Evolutionary conservation across 2,797 vertebrate genomes (phyloP), one percentile per base, ranked within the genome.

Genomic region (Hoplostethus mediterraneus): DNA sequence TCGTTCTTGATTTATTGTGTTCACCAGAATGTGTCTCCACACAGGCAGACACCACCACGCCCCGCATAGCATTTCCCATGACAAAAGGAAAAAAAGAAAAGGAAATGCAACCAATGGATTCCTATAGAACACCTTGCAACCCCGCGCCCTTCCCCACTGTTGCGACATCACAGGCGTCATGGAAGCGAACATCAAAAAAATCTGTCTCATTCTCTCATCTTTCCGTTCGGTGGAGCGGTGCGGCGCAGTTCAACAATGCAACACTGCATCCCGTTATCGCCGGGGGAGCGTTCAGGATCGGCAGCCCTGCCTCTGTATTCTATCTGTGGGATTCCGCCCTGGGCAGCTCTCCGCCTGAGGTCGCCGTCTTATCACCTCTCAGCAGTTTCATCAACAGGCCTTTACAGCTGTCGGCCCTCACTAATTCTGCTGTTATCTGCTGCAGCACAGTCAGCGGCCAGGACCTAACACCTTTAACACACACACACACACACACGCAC

Each of bases 351-450:
- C 38, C 28, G 38, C 67, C 57, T 63, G 69, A 71, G 84, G 80
- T 84, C 70, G 64, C 16, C 38, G 71, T 71, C 66, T 86, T 82
- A 85, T 89, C 87, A 67, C 78, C 68, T 67, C 71, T 48, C 16
- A 4, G 56, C 76, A 31, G 70, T 84, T 86, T 82, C 70, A 80
- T 85, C 82, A 74, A 17, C 54, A 28, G 55, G 63, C 49, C 52
- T 48, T 67, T 70, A 67, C 74, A 71, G 78, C 72, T 61, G 77
- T 81, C 60, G 54, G 63, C 71, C 54, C 63, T 67, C 63, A 33
- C 69, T 76, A 73, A 77, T 73, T 75, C 77, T 68, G 51, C 75
- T 8, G 60, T 78, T 88, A 89, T 90, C 89, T 81, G 71, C 65
- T 13, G 54, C 65, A 3, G 76, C 71, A 49, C 79, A 83, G 62